Base-by-base conservation (phyloP, 2,888 invertebrate genomes). In the Aricia artaxerxes region DNA sequence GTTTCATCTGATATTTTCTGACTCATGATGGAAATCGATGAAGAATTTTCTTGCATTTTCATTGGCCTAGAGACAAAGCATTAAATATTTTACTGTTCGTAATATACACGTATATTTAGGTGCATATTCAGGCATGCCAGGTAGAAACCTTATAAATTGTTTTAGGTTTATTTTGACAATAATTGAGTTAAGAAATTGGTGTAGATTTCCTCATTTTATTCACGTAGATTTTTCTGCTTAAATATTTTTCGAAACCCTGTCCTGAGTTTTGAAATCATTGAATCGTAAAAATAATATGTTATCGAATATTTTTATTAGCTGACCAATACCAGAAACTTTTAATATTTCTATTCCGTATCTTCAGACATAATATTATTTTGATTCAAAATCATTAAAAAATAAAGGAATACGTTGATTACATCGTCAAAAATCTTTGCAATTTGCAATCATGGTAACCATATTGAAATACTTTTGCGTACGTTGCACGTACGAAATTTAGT, bases 381-480 rank as follows among this genome's bases (percentile, higher is more conserved):
- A 60, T n/a, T 61, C n/a, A 60, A 16, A 60, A 60, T 60, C 5
- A 1, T 60, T 60, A n/a, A 7, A 60, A 6, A 60, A 24, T 6
- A 24, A 60, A 1, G 9, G n/a, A 6, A 6, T n/a, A 61, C n/a
- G 5, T n/a, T n/a, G 4, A 5, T 4, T 57, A 1, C n/a, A 57
- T 16, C 57, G 57, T 57, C n/a, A 16, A 16, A 57, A 57, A 57
- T 57, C 16, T 57, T 61, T 73, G 1, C 16, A 40, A n/a, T 73
- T 44, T 24, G 40, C 44, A 44, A 9, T 6, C 73, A 24, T 24
- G 4, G n/a, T 49, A 44, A 44, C 44, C 44, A 24, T 44, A 44
- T 73, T 73, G 7, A 3, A 44, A 73, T 73, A 73, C n/a, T 73
- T 73, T 44, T n/a, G 73, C 40, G n/a, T n/a, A 44, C n/a, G 49